A percentile compares a stretch with the other conserved stretches of the same genome.
Conservation (phyloP, 2,113 vertebrate species). For the Odontesthes bonariensis region DNA sequence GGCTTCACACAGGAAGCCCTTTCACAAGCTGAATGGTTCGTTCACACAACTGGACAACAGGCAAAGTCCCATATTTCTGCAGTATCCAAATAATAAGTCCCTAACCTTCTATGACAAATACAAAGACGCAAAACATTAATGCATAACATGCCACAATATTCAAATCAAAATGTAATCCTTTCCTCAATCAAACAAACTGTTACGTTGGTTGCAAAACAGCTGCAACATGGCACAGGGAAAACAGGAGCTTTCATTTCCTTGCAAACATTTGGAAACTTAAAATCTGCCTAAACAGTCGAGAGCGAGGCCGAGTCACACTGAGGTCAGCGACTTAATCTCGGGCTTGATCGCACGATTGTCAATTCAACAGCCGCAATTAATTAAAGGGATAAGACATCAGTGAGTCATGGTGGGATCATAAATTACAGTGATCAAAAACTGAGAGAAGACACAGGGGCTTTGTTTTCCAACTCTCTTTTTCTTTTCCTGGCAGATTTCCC, state of each 20-base stretch:
- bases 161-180: conserved; percentile 22
- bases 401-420: conserved; percentile 5
- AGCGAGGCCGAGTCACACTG: not conserved
- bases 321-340: conserved; percentile 18
- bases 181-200: conserved; percentile 19
- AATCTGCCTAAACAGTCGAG: conserved; percentile 32
- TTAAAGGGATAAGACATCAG: not conserved
- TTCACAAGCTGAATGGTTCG: too few relatives aligned
- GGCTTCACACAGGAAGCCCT: too few relatives aligned
- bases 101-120: not conserved
- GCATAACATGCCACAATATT: conserved; percentile 14
- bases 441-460: conserved; percentile 13
- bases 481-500: not conserved
- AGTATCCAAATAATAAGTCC: too few relatives aligned
- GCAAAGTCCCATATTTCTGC: too few relatives aligned
- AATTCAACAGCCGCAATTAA: conserved; percentile 17
- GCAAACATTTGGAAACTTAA: conserved; percentile 15
- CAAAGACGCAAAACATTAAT: not conserved
- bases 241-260: conserved; percentile 30
- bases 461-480: not conserved
- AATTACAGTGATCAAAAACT: not conserved
- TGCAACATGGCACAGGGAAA: conserved; percentile 42
- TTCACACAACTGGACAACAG: too few relatives aligned
- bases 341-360: not conserved
- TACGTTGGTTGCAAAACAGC: conserved; percentile 31